Conservation (phyloP, 2,113 vertebrate species). For the Gyps fulvus region DNA sequence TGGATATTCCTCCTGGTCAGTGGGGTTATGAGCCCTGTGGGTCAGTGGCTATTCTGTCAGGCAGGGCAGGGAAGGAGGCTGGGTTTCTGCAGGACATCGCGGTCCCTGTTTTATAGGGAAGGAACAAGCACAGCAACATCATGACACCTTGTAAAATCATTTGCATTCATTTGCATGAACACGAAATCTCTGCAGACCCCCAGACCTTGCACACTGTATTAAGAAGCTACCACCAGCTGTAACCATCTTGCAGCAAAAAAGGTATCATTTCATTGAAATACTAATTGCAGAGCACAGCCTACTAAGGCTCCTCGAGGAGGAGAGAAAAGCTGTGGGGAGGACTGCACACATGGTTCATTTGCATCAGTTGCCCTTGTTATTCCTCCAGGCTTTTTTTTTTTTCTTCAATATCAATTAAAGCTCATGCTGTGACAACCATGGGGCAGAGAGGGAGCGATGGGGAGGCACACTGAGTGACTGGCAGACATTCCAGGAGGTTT, state of each 20-base stretch:
- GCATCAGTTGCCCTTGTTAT: constrained; percentile 12
- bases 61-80: neutral
- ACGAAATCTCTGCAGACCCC: neutral
- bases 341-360: neutral
- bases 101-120: neutral
- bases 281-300: constrained; percentile 27
- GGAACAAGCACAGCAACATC: neutral
- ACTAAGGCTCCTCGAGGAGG: neutral
- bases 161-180: constrained; percentile 21
- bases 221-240: neutral
- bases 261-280: neutral
- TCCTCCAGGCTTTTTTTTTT: neutral
- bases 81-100: neutral
- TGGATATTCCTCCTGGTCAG: neutral
- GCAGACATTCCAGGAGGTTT: neutral
- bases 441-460: neutral
- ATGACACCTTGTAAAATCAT: neutral
- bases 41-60: neutral
- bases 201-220: neutral
- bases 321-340: neutral
- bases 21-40: fast-evolving
- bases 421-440: neutral
- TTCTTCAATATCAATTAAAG: neutral
- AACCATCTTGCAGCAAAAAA: neutral
- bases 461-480: neutral